Evolutionary conservation across 2,113 vertebrate species (phyloP).

Genomic region (Andinoacara biseriatus): DNA sequence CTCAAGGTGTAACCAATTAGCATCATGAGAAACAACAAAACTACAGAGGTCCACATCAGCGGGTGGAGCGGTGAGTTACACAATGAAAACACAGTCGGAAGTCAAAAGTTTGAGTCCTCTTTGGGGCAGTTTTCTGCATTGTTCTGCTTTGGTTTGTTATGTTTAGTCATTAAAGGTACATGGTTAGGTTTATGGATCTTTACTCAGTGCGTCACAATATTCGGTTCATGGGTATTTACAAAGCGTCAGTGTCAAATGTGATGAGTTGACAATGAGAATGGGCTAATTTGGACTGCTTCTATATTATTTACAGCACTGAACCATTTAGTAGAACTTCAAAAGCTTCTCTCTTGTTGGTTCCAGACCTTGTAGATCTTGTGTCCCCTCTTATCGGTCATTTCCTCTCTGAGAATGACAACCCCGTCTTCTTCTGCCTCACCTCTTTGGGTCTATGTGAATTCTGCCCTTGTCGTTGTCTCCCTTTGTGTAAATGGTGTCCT

Average conservation of each 20-base stretch:
- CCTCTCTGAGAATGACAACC: background rate
- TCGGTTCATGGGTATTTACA: background rate
- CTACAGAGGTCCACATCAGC: background rate
- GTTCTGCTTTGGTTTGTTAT: background rate
- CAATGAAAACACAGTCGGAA: background rate
- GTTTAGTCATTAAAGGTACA: background rate
- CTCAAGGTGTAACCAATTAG: background rate
- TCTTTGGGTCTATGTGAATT: background rate
- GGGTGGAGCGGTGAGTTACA: too few species aligned
- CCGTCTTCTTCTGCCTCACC: accelerated
- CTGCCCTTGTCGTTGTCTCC: background rate
- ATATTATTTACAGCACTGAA: background rate
- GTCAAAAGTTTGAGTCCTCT: background rate
- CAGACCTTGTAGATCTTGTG: background rate
- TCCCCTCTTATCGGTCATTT: background rate
- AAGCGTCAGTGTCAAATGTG: too few species aligned
- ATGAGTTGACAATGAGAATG: background rate
- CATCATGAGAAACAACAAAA: background rate
- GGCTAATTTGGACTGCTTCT: accelerated
- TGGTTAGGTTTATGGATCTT: background rate
- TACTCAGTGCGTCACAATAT: background rate
- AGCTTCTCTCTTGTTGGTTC: background rate
- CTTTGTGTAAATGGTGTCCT: background rate
- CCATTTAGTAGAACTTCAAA: too few species aligned
- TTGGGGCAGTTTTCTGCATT: background rate